A percentile compares a stretch with the other conserved stretches of the same genome.
Conservation (phyloP, 2,888 invertebrate species). For the Cheilosia scutellata region DNA sequence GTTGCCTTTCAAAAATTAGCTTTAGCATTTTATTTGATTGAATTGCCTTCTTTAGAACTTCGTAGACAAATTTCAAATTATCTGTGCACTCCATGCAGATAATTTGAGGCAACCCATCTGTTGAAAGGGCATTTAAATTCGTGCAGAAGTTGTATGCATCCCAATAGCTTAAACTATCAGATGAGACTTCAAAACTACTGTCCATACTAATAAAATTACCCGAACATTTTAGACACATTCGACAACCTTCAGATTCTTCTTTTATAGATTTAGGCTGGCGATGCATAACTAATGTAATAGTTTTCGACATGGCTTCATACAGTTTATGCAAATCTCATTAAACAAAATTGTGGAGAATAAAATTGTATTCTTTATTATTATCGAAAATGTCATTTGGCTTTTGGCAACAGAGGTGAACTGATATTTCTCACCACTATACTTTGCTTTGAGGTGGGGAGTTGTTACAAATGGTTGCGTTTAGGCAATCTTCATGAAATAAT, state of each 20-base stretch:
- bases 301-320: neutral
- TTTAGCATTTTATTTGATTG: constrained; percentile 62
- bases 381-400: neutral
- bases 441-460: too few relatives aligned
- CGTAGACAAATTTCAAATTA: constrained; percentile 53
- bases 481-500: neutral
- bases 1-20: constrained; percentile 17
- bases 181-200: constrained; percentile 37
- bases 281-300: neutral
- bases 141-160: constrained; percentile 75
- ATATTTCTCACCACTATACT: neutral
- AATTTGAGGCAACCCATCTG: constrained; percentile 74
- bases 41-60: constrained; percentile 68
- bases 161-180: constrained; percentile 37
- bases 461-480: neutral
- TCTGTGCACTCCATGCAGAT: constrained; percentile 72
- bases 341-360: neutral
- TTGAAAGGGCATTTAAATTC: constrained; percentile 62
- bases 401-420: neutral
- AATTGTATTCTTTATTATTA: neutral
- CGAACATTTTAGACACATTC: constrained; percentile 71
- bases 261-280: constrained; percentile 1
- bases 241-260: constrained; percentile 59
- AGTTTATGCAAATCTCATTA: constrained; percentile 16
- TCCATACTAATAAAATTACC: constrained; percentile 76